These are phyloP conservation scores for Seriola dumerili DNA, from an alignment of 2,113 vertebrate species.

Conservation along the genomic window DNA sequence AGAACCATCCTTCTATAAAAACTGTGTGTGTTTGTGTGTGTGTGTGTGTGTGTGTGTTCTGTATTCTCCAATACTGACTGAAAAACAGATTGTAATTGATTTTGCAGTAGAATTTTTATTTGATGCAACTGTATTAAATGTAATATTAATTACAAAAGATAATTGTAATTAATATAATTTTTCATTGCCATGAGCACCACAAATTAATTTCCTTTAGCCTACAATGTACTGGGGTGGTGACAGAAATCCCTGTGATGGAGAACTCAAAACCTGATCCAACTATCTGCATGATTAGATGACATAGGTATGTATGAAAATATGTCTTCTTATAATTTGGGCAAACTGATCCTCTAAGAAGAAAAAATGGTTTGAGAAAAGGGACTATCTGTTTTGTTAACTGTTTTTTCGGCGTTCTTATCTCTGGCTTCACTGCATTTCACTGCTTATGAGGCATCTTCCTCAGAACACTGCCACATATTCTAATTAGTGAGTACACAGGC, in stretches of 20 bases:
- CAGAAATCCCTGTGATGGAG: neutral
- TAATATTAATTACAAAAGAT: neutral
- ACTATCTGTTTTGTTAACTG: constrained; percentile 35
- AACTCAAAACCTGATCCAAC: neutral
- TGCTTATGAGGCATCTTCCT: constrained; percentile 51
- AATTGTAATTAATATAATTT: neutral
- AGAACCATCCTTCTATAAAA: neutral
- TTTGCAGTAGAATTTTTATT: neutral
- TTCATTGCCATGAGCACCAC: neutral
- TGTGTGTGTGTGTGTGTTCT: neutral
- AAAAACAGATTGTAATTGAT: neutral
- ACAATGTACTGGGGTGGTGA: neutral
- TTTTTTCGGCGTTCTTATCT: constrained; percentile 45
- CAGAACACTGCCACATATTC: constrained; percentile 59
- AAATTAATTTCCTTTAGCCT: neutral
- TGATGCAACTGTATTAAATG: neutral
- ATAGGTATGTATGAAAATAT: neutral
- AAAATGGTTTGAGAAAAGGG: constrained; percentile 18
- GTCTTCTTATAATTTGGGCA: neutral
- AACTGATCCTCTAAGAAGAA: neutral
- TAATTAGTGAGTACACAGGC: constrained; percentile 64
- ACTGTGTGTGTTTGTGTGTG: no score
- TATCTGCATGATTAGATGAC: neutral
- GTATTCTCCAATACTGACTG: neutral
- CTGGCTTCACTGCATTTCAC: constrained; percentile 33